phyloP scores from a whole-genome alignment of 2,113 vertebrate genomes.

The Mobula birostris region DNA sequence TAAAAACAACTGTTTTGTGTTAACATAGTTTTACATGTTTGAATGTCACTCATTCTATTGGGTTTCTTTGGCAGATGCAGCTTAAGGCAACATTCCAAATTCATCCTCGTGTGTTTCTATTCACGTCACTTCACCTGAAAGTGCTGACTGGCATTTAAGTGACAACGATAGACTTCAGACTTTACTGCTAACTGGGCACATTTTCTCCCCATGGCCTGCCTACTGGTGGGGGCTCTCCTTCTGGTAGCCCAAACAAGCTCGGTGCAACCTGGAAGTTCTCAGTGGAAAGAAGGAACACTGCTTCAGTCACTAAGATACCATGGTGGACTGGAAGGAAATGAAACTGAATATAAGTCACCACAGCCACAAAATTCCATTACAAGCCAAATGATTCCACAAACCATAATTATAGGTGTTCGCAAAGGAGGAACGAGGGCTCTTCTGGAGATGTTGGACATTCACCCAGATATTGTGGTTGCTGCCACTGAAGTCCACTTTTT shows the following conservation, averaged over 20 bases:
- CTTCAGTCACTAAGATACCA: slow-evolving; percentile 53
- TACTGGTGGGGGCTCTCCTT: slow-evolving; percentile 66
- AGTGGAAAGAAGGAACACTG: slow-evolving; percentile 51
- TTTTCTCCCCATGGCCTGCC: slow-evolving; percentile 66
- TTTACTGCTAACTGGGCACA: background rate
- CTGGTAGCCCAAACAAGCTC: slow-evolving; percentile 63
- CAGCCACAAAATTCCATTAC: slow-evolving; percentile 69
- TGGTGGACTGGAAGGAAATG: slow-evolving; percentile 55
- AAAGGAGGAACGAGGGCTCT: slow-evolving; percentile 84
- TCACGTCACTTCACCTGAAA: slow-evolving; percentile 47
- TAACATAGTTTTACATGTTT: background rate
- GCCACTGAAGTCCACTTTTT: slow-evolving; percentile 91
- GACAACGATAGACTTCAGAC: background rate
- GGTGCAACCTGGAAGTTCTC: slow-evolving; percentile 54
- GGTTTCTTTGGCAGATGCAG: slow-evolving; percentile 57
- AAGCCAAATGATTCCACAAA: slow-evolving; percentile 70
- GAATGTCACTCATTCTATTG: slow-evolving; percentile 43
- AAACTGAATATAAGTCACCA: slow-evolving; percentile 55
- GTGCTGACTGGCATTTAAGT: slow-evolving; percentile 43
- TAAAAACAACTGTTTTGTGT: background rate
- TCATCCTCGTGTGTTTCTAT: slow-evolving; percentile 49
- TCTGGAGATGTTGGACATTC: slow-evolving; percentile 86
- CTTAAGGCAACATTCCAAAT: slow-evolving; percentile 47
- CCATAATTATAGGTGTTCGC: slow-evolving; percentile 85
- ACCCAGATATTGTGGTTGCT: slow-evolving; percentile 79